Base-by-base conservation (phyloP, 2,888 invertebrate genomes). In the Tholera decimalis region DNA sequence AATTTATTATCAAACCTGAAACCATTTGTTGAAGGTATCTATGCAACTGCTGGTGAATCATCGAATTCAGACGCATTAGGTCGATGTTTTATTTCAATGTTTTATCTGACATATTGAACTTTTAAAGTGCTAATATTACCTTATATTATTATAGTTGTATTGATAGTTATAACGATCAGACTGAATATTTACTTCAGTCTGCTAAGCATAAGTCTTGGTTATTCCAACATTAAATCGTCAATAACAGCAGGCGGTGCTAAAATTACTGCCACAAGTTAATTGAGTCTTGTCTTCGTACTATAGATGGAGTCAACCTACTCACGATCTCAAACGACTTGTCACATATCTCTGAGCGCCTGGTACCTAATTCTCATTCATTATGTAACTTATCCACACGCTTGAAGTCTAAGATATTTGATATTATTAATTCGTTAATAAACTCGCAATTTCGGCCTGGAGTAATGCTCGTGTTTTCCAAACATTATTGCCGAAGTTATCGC, bases 401-500 rank as follows among this genome's bases (percentile, higher is more conserved):
- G 24, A 43, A 53, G 35, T 53, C 30, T 44, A 37, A 1, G 43
- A 39, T 56, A 58, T 51, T 54, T 47, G 30, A 56, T 77, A 74
- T 76, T 77, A 82, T 82, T 75, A 79, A 83, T 80, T 78, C 55
- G 53, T 60, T 73, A 83, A 81, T 85, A 82, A 78, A 64, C 73
- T 57, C 49, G 64, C 63, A 77, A 85, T 85, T 87, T 89, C 80
- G 78, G 87, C 79, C 77, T 83, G 80, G 85, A 90, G 89, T 89
- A 86, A 85, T 86, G 85, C 78, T 69, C 83, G 82, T 88, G 89
- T 90, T 91, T 88, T 88, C 87, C 76, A 87, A 91, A 91, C 88
- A 90, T 89, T 88, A 90, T 83, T 87, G 83, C 82, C 55, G 87
- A 78, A 85, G 88, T 90, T 91, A 92, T 92, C 88, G 89, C 84